Conservation (phyloP, 2,888 invertebrate genomes). For the Liposcelis brunnea region DNA sequence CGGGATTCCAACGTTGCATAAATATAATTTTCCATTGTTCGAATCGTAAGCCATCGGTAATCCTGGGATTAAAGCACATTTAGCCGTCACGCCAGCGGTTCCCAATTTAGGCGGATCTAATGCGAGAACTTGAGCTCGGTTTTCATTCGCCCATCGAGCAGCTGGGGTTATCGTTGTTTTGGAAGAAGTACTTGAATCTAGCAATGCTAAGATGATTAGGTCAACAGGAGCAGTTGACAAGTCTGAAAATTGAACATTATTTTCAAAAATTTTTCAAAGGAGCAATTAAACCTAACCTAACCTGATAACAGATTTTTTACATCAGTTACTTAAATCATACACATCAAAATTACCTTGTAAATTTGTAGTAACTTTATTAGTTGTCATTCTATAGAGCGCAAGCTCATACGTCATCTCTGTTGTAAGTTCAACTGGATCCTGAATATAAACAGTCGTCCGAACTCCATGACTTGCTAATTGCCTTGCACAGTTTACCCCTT, state of each 20-base stretch:
- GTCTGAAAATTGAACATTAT: conserved; percentile 20
- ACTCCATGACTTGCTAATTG: conserved; percentile 72
- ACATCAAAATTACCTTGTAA: conserved; percentile 21
- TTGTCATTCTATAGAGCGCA: not conserved
- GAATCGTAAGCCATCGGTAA: conserved; percentile 46
- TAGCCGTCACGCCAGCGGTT: conserved; percentile 37
- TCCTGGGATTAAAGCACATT: conserved; percentile 52
- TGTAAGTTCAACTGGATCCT: conserved; percentile 22
- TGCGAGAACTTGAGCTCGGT: conserved; percentile 53
- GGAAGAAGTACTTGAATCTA: conserved; percentile 29
- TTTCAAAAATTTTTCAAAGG: conserved; percentile 1
- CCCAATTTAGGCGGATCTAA: conserved; percentile 58
- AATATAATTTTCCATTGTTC: conserved; percentile 55
- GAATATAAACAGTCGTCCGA: conserved; percentile 42
- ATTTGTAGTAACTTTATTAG: conserved; percentile 29
- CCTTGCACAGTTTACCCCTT: conserved; percentile 57
- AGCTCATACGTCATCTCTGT: conserved; percentile 11
- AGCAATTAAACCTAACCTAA: too few relatives aligned
- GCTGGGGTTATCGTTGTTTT: conserved; percentile 31
- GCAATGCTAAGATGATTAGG: conserved; percentile 36
- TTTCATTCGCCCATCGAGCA: conserved; percentile 50
- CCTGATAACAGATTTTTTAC: too few relatives aligned
- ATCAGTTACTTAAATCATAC: too few relatives aligned
- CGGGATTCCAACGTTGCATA: conserved; percentile 73
- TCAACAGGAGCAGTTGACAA: conserved; percentile 30